Conservation (phyloP, 2,888 invertebrate genomes). For the Drosophila mettleri region DNA sequence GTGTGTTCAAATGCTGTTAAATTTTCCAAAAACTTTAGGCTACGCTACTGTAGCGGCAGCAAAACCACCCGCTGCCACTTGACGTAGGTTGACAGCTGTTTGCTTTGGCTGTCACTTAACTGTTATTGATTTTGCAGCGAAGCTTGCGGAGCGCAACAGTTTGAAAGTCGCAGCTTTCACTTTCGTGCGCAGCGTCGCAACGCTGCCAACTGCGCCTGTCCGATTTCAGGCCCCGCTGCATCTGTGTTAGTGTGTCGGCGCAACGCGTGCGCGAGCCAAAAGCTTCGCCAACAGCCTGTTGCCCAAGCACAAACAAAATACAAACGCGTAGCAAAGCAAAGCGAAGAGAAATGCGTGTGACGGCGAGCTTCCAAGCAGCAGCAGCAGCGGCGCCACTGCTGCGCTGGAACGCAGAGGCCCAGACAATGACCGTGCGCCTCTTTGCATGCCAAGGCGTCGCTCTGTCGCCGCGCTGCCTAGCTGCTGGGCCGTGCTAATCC, state of each 20-base stretch:
- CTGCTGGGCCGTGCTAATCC: constrained; percentile 26
- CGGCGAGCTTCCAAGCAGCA: constrained; percentile 42
- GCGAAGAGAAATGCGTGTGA: not conserved
- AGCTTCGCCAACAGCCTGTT: constrained; percentile 67
- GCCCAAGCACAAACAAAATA: constrained; percentile 33
- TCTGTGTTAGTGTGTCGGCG: constrained; percentile 75
- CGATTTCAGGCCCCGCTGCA: constrained; percentile 29
- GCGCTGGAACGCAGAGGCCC: constrained; percentile 63
- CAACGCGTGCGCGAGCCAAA: constrained; percentile 62
- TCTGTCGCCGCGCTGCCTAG: constrained; percentile 8
- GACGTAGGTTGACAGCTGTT: constrained; percentile 82
- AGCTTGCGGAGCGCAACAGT: constrained; percentile 68
- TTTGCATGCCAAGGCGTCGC: constrained; percentile 33
- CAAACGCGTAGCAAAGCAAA: constrained; percentile 6
- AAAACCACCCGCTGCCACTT: constrained; percentile 40
- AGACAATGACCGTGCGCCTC: constrained; percentile 62
- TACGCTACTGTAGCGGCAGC: constrained; percentile 31
- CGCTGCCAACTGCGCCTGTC: constrained; percentile 46
- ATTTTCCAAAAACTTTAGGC: constrained; percentile 15
- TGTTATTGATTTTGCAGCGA: constrained; percentile 73
- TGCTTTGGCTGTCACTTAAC: constrained; percentile 54
- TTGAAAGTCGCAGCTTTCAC: constrained; percentile 80
- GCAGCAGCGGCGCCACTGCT: constrained; percentile 57
- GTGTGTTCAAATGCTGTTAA: not conserved
- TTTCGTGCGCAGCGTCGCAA: constrained; percentile 59